Conservation (phyloP, 1,140 invertebrate genomes). For the Leguminivora glycinivorella region DNA sequence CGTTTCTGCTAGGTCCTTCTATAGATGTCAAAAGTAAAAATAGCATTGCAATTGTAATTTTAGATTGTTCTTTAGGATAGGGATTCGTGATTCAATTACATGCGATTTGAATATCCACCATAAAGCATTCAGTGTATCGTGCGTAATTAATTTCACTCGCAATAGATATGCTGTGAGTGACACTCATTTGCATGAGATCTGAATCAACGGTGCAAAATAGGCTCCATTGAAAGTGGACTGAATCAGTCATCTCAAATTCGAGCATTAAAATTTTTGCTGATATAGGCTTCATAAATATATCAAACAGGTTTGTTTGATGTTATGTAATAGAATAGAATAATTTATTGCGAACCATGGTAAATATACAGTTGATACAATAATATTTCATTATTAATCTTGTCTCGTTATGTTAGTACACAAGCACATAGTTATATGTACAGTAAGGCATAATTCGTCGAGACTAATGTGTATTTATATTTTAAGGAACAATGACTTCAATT, state of each 20-base stretch:
- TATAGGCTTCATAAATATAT: neutral
- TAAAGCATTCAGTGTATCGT: slow-evolving; percentile 24
- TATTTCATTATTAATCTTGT: too few relatives aligned
- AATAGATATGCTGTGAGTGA: slow-evolving; percentile 22
- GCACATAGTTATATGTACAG: too few relatives aligned
- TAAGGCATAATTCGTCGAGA: too few relatives aligned
- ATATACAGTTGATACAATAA: too few relatives aligned
- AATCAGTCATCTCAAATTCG: slow-evolving; percentile 11
- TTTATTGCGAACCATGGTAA: too few relatives aligned
- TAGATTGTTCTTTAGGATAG: neutral
- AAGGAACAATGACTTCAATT: too few relatives aligned
- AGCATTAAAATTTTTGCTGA: neutral
- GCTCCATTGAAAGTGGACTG: slow-evolving; percentile 5
- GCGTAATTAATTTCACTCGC: slow-evolving; percentile 22
- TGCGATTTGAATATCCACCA: slow-evolving; percentile 25
- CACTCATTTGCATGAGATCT: slow-evolving; percentile 25
- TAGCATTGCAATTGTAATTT: too few relatives aligned
- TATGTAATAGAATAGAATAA: too few relatives aligned
- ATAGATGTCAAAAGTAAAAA: too few relatives aligned
- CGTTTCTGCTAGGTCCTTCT: too few relatives aligned
- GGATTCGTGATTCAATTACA: neutral
- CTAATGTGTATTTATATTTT: too few relatives aligned
- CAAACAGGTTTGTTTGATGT: neutral
- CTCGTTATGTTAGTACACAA: too few relatives aligned
- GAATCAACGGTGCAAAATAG: slow-evolving; percentile 17